Evolutionary conservation across 2,888 invertebrate species (phyloP).

Genomic region (Epinotia ramella): DNA sequence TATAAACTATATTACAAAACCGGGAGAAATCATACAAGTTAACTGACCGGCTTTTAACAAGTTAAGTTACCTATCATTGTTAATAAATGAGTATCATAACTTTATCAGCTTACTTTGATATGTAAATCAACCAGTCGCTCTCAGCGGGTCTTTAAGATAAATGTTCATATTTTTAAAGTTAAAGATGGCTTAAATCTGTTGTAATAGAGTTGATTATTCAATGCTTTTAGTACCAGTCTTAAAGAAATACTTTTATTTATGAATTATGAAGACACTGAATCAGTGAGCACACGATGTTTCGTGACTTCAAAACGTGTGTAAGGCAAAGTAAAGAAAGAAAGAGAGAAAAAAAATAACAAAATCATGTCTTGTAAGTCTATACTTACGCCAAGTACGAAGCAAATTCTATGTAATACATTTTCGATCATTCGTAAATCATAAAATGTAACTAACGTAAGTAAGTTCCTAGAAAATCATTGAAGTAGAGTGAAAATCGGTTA

Average conservation of each 20-base stretch:
- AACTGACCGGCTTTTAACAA: slow-evolving; percentile 44
- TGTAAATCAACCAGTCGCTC: slow-evolving; percentile 54
- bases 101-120: slow-evolving; percentile 54
- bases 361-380: not conserved
- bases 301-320: slow-evolving; percentile 1
- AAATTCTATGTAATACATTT: not conserved
- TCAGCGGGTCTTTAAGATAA: slow-evolving; percentile 49
- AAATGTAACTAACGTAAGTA: not conserved
- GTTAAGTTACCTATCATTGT: slow-evolving; percentile 46
- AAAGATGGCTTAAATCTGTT: slow-evolving; percentile 9
- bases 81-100: slow-evolving; percentile 58
- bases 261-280: slow-evolving; percentile 29
- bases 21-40: slow-evolving; percentile 35
- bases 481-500: not conserved
- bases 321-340: not conserved
- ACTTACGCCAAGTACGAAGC: not conserved
- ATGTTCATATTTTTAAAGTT: not conserved
- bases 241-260: slow-evolving; percentile 15
- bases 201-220: slow-evolving; percentile 14
- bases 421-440: slow-evolving; percentile 8
- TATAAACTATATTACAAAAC: slow-evolving; percentile 16
- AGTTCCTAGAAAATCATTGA: not conserved
- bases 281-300: slow-evolving; percentile 20
- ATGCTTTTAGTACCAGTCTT: not conserved
- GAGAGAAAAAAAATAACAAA: not conserved